Base-by-base conservation (phyloP, 2,888 invertebrate species). In the Crossocerus cetratus region DNA sequence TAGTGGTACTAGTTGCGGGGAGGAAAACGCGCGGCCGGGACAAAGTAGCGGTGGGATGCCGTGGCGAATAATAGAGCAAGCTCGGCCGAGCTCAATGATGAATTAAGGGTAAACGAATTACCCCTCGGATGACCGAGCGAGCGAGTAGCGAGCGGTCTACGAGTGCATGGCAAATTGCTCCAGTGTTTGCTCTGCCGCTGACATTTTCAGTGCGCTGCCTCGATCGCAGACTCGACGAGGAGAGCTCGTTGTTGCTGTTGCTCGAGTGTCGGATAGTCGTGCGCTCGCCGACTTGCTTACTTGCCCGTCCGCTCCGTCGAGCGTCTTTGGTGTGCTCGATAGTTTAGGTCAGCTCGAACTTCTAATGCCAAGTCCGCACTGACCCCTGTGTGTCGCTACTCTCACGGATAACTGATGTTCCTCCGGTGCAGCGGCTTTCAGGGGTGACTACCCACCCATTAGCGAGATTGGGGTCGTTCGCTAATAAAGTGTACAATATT, bases 41-140 rank as follows among this genome's bases (percentile, higher is more conserved):
- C 59, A 54, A 74, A 66, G 69, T 65, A 61, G 21, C 53, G 56
- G 65, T 57, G 65, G 72, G 67, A 71, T 76, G 76, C 76, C 32
- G 32, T 80, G 75, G 74, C 80, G 74, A 78, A 83, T 80, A 84
- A 84, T 79, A 79, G 77, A 32, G 32, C 32, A 32, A 32, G 69
- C 74, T 76, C 66, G 55, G 65, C 65, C 57, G 71, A 73, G 79
- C 76, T 78, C 79, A 77, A 84, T 83, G 79, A 83, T 76, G 76
- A 80, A 84, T 80, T 84, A 80, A 83, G 78, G 79, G 79, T 84
- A 80, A 84, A 84, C 79, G 77, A 84, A 84, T 83, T 83, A 83
- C 74, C 76, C 73, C 76, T 55, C 3, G 65, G 64, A 54, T 60
- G 56, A 56, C 53, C 65, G 75, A 58, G 60, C 54, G 11, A 32